Base-by-base conservation (phyloP, 2,113 vertebrate species). In the Myotis yumanensis region DNA sequence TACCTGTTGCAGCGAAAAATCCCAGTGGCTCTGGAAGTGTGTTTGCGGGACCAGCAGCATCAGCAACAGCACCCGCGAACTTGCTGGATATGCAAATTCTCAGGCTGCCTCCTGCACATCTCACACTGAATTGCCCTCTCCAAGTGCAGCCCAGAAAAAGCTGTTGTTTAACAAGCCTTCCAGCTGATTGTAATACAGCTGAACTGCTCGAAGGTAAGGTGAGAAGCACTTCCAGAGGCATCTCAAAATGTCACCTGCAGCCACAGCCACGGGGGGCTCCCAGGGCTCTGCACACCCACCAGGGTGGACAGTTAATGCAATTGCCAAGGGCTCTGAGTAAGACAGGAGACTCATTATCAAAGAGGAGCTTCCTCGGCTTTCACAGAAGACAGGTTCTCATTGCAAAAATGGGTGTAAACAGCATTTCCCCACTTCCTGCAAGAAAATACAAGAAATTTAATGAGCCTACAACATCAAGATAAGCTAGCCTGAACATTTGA, bases 361-460 rank as follows among this genome's bases (percentile, higher is more conserved):
- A 96, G 84, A 59, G 75, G 57, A 66, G 71, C 62, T 68, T 89
- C 75, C 23, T 16, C 2, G 0, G 30, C 35, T 86, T 35, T 81
- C 54, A 18, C 23, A 57, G 51, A 75, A 93, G 68, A 75, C 10
- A 83, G 72, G 83, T 62, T 95, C 54, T 59, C 30, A 25, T 57
- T 35, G 68, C 72, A 71, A 88, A 94, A 89, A 59, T 25, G 43
- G 43, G 48, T 18, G 4, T 6, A 35, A 83, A 82, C 86, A 92
- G 90, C 68, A 89, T 62, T 95, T 95, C 30, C 25, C 85, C 79
- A 83, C 62, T 51, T 15, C 28, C 54, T 12, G 18, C 25, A 83
- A 72, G 66, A 76, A 90, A 88, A 81, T 77, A 84, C 79, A 86
- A 89, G 89, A 86, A 85, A 94, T 83, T 72, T 95, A 95, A 95